phyloP scores from a whole-genome alignment of 2,113 vertebrate genomes.

The Siniperca knerii region DNA sequence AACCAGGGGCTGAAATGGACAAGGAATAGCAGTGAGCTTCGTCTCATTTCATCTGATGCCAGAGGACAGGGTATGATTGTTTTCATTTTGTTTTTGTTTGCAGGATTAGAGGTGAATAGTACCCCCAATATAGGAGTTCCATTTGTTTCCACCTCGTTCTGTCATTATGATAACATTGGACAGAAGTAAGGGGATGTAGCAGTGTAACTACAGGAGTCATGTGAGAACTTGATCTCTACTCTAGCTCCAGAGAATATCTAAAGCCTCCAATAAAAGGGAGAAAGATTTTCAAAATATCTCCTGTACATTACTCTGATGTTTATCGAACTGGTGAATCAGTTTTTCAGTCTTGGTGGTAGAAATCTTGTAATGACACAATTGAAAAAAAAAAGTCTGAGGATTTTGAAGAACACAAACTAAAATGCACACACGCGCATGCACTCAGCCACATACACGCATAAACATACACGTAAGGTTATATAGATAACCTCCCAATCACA shows the following conservation, averaged over 20 bases:
- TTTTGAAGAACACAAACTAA: constrained; percentile 76
- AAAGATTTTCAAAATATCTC: constrained; percentile 38
- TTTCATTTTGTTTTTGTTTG: constrained; percentile 71
- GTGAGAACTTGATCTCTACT: constrained; percentile 48
- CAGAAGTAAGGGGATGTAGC: constrained; percentile 42
- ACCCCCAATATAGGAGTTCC: constrained; percentile 46
- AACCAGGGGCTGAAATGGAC: constrained; percentile 70
- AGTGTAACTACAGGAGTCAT: constrained; percentile 49
- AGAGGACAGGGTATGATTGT: constrained; percentile 81
- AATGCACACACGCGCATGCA: constrained; percentile 71
- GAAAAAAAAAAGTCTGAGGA: constrained; percentile 77
- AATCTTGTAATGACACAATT: constrained; percentile 61
- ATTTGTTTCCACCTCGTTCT: constrained; percentile 51
- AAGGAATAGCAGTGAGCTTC: constrained; percentile 63
- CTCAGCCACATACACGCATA: constrained; percentile 71
- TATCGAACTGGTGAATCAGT: constrained; percentile 56
- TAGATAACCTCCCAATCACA: constrained; percentile 76
- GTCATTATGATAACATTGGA: constrained; percentile 54
- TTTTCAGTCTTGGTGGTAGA: constrained; percentile 63
- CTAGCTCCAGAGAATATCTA: constrained; percentile 37
- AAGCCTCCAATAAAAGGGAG: constrained; percentile 56
- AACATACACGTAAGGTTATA: constrained; percentile 70
- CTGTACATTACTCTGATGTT: constrained; percentile 61
- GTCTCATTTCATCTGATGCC: constrained; percentile 69
- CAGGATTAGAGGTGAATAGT: constrained; percentile 45